Conservation (phyloP, 2,113 vertebrate species). For the Struthidea cinerea region DNA sequence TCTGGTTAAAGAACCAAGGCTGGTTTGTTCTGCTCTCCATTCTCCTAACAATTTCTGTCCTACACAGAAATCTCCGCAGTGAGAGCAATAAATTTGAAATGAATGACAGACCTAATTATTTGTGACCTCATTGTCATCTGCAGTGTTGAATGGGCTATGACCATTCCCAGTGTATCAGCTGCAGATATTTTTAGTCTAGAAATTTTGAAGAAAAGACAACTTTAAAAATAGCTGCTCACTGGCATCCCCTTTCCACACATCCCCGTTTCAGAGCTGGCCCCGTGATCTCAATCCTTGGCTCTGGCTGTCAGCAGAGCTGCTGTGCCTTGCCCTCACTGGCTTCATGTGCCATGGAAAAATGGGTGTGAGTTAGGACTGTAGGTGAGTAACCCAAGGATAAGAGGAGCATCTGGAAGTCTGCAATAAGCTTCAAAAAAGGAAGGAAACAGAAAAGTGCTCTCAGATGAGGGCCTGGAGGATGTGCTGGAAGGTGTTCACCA, state of each 20-base stretch:
- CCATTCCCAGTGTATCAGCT: background rate
- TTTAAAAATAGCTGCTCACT: background rate
- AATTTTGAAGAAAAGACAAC: background rate
- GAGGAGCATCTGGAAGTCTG: background rate
- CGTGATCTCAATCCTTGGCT: background rate
- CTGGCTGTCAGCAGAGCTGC: background rate
- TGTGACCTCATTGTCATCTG: constrained; percentile 52
- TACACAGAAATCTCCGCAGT: constrained; percentile 6
- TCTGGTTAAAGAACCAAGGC: constrained; percentile 7
- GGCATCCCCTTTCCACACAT: background rate
- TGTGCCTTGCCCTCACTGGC: background rate
- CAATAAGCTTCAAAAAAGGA: background rate
- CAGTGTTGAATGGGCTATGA: background rate
- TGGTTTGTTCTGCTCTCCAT: background rate
- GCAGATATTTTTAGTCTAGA: background rate
- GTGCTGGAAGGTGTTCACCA: background rate
- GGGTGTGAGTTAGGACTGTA: background rate
- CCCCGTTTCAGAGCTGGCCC: background rate
- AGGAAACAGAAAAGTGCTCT: background rate
- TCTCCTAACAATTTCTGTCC: background rate
- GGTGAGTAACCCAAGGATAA: background rate
- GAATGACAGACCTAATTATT: constrained; percentile 44
- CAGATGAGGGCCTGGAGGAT: background rate
- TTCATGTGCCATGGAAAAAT: background rate
- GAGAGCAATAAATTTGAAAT: constrained; percentile 16